Evolutionary conservation across 1,140 invertebrate genomes (phyloP).

Genomic region (Nasonia vitripennis): DNA sequence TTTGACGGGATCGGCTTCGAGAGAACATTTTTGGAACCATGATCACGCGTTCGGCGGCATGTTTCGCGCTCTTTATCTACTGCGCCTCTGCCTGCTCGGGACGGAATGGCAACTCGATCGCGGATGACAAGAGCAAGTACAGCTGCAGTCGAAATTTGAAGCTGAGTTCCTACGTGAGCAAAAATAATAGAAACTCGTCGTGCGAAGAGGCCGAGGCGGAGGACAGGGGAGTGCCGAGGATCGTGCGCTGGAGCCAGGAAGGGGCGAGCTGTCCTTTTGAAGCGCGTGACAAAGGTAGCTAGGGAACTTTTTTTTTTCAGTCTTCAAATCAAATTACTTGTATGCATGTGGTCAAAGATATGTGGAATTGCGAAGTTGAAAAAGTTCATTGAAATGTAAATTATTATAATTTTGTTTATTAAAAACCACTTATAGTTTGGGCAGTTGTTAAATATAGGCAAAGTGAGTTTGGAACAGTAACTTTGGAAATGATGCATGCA

Average conservation of each 20-base stretch:
- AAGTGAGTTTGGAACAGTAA: not conserved
- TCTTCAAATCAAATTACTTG: no score
- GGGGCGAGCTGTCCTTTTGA: conserved; percentile 7
- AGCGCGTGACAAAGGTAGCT: not conserved
- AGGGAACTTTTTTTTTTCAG: not conserved
- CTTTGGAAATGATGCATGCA: not conserved
- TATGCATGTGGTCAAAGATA: no score
- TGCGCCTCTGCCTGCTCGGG: not conserved
- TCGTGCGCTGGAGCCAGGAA: not conserved
- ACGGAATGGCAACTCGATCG: conserved; percentile 14
- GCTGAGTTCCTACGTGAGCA: conserved; percentile 52
- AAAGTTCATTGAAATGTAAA: no score
- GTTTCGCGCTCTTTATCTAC: not conserved
- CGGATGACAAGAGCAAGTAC: conserved; percentile 5
- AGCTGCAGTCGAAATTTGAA: conserved; percentile 54
- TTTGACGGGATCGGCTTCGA: not conserved
- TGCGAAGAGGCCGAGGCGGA: conserved; percentile 49
- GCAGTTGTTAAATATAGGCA: not conserved
- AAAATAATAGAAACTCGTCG: conserved; percentile 57
- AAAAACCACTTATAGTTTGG: not conserved
- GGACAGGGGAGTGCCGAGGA: conserved; percentile 38
- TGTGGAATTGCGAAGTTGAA: no score
- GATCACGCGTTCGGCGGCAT: not conserved
- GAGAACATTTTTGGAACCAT: not conserved
- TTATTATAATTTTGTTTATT: no score